phyloP scores from a whole-genome alignment of 2,888 invertebrate genomes.

The Cheilosia grossa region DNA sequence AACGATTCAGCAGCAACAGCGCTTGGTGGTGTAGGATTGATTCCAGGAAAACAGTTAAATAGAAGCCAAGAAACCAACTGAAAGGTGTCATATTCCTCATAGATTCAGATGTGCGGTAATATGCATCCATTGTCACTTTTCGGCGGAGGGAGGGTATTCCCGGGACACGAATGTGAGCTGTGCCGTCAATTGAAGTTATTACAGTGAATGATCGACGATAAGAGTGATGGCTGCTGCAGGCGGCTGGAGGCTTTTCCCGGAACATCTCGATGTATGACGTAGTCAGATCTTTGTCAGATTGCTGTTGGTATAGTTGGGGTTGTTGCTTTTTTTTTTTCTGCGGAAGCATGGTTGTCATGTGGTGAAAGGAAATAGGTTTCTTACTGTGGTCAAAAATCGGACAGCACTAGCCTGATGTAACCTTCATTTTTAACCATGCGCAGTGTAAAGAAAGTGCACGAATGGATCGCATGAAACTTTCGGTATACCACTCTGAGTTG shows the following conservation, averaged over 20 bases:
- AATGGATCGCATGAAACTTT: too few species aligned
- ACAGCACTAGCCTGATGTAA: too few species aligned
- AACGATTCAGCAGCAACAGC: constrained; percentile 21
- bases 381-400: too few species aligned
- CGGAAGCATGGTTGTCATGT: too few species aligned
- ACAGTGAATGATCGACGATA: constrained; percentile 57
- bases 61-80: constrained; percentile 20
- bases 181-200: constrained; percentile 55
- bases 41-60: constrained; percentile 46
- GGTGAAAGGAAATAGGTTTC: too few species aligned
- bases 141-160: background rate
- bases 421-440: too few species aligned
- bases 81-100: constrained; percentile 56
- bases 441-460: too few species aligned
- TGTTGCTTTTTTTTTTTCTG: too few species aligned
- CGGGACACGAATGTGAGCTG: constrained; percentile 40
- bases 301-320: too few species aligned
- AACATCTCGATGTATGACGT: constrained; percentile 32
- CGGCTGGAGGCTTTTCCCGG: constrained; percentile 23
- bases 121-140: constrained; percentile 67
- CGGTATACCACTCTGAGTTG: too few species aligned
- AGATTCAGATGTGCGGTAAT: constrained; percentile 29
- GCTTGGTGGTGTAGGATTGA: constrained; percentile 2
- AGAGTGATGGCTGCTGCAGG: constrained; percentile 37
- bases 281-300: constrained; percentile 2